Evolutionary conservation across 2,113 vertebrate species (phyloP).

Genomic region (Empidonax alnorum): DNA sequence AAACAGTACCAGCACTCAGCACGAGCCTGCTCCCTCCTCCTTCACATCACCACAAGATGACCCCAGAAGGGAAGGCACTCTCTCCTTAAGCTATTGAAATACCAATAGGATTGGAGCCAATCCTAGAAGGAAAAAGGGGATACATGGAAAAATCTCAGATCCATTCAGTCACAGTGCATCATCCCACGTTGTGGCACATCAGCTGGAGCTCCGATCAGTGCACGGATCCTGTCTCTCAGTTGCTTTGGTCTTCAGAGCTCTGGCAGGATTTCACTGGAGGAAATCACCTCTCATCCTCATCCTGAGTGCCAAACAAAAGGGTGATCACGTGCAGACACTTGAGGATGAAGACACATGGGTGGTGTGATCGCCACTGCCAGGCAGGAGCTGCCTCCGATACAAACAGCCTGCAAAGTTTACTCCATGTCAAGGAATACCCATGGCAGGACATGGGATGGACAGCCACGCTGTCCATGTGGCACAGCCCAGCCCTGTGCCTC

Average conservation of each 20-base stretch:
- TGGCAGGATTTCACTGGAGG: background rate
- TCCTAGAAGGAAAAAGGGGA: background rate
- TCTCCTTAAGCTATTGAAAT: background rate
- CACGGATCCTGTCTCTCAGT: background rate
- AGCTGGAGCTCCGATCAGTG: background rate
- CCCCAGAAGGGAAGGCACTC: background rate
- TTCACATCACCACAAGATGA: background rate
- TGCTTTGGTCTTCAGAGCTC: background rate
- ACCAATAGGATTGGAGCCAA: background rate
- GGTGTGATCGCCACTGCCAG: rapidly evolving
- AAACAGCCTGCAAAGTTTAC: background rate
- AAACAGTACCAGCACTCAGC: background rate
- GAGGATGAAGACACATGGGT: background rate
- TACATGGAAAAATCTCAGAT: background rate
- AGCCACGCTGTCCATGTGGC: rapidly evolving
- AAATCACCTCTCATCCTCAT: background rate
- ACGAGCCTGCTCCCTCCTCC: background rate
- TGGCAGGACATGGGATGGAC: background rate
- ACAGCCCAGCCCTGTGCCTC: background rate
- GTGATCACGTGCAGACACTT: background rate
- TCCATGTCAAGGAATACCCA: rapidly evolving
- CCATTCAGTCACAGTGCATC: rapidly evolving
- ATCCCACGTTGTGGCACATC: background rate
- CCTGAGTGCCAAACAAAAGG: background rate
- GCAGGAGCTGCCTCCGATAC: rapidly evolving